Evolutionary conservation across 2,888 invertebrate species (phyloP).

Genomic region (Metalampra italica): DNA sequence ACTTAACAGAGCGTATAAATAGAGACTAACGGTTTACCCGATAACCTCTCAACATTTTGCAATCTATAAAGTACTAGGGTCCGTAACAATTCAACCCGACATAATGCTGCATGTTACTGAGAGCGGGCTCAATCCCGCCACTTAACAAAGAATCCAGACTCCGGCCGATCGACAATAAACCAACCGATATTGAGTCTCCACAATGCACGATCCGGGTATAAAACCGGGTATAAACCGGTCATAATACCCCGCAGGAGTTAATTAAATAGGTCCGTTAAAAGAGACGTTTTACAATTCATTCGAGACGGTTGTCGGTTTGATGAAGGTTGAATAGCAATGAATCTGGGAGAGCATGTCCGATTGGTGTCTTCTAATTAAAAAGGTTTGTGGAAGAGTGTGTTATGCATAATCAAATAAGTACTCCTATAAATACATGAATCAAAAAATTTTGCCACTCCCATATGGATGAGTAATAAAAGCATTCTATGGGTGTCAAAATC

Average conservation of each 20-base stretch:
- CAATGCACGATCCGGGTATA: slow-evolving; percentile 55
- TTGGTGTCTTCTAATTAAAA: not conserved
- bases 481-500: no score
- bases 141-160: slow-evolving; percentile 42
- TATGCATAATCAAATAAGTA: not conserved
- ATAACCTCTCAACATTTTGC: slow-evolving; percentile 4
- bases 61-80: slow-evolving; percentile 10
- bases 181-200: slow-evolving; percentile 63
- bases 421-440: no score
- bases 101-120: slow-evolving; percentile 11
- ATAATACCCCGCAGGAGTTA: slow-evolving; percentile 57
- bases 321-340: not conserved
- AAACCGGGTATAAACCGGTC: slow-evolving; percentile 48
- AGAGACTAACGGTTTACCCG: slow-evolving; percentile 2
- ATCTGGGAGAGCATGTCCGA: not conserved
- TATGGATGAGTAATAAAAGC: no score
- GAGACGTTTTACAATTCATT: slow-evolving; percentile 56
- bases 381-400: no score
- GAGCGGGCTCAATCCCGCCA: slow-evolving; percentile 21
- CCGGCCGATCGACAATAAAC: slow-evolving; percentile 49
- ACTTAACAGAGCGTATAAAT: not conserved
- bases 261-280: slow-evolving; percentile 59
- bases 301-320: slow-evolving; percentile 25
- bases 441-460: no score
- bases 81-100: slow-evolving; percentile 18